These are phyloP conservation scores for Trichonephila clavipes DNA, from an alignment of 1,140 invertebrate genomes.

Conservation along the genomic window DNA sequence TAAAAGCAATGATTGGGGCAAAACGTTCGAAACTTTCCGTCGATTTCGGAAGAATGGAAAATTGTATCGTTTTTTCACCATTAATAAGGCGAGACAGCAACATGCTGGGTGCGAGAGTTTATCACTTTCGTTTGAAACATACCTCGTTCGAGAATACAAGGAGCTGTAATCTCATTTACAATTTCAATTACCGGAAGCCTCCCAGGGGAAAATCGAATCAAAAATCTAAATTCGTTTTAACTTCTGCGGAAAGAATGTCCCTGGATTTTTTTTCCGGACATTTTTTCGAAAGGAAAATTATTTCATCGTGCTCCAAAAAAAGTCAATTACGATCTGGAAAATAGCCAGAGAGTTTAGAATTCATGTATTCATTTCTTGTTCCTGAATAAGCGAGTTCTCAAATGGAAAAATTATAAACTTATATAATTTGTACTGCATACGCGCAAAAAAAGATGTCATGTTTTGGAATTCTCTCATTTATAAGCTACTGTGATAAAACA, in stretches of 20 bases:
- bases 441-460: neutral
- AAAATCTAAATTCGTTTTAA: slow-evolving; percentile 31
- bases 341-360: neutral
- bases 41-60: neutral
- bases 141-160: slow-evolving; percentile 1
- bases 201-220: slow-evolving; percentile 21
- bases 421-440: neutral
- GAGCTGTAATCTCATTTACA: slow-evolving; percentile 24
- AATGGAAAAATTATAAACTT: neutral
- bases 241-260: neutral
- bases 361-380: neutral
- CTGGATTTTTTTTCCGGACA: neutral
- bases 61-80: neutral
- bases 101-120: neutral
- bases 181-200: slow-evolving; percentile 24
- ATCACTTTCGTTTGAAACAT: slow-evolving; percentile 11
- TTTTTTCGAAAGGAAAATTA: neutral
- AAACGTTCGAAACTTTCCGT: neutral
- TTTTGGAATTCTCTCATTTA: neutral
- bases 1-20: neutral
- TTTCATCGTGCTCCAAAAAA: neutral
- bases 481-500: neutral
- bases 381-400: neutral
- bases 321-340: slow-evolving; percentile 28
- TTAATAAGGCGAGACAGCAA: neutral